Conservation (phyloP, 2,888 invertebrate species). For the Hyppa rectilinea region DNA sequence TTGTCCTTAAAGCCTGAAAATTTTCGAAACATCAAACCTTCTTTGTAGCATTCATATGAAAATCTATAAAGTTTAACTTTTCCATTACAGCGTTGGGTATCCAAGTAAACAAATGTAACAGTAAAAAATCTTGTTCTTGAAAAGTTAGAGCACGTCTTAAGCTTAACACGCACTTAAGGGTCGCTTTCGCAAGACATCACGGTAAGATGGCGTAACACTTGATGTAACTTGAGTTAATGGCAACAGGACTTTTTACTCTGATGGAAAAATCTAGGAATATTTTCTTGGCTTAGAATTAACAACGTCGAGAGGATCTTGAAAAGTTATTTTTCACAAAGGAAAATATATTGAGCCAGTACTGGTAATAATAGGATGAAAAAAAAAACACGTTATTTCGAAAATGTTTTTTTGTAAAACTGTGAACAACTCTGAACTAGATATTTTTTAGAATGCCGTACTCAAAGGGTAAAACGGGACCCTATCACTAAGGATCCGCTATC, state of each 20-base stretch:
- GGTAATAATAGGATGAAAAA: slow-evolving; percentile 28
- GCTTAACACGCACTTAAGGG: slow-evolving; percentile 73
- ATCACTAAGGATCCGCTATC: too few species aligned
- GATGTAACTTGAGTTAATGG: slow-evolving; percentile 65
- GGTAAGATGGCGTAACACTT: slow-evolving; percentile 61
- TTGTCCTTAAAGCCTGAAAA: slow-evolving; percentile 28
- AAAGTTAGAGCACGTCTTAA: slow-evolving; percentile 69
- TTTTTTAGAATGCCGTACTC: too few species aligned
- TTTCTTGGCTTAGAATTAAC: slow-evolving; percentile 14
- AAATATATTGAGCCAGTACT: slow-evolving; percentile 15
- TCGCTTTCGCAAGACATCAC: slow-evolving; percentile 59
- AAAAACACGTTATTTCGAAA: background rate
- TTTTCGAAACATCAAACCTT: slow-evolving; percentile 17
- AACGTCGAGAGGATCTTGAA: slow-evolving; percentile 8
- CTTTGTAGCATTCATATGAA: slow-evolving; percentile 44
- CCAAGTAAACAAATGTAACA: slow-evolving; percentile 64
- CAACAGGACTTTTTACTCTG: slow-evolving; percentile 60
- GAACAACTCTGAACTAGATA: background rate
- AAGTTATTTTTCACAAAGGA: slow-evolving; percentile 13
- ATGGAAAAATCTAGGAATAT: slow-evolving; percentile 49
- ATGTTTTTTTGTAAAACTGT: background rate
- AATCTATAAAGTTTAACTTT: slow-evolving; percentile 62
- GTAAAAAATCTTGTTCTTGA: slow-evolving; percentile 65
- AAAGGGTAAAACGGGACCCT: too few species aligned
- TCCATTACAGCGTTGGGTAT: slow-evolving; percentile 60